phyloP scores from a whole-genome alignment of 2,797 vertebrate genomes.

The Myotis planiceps region DNA sequence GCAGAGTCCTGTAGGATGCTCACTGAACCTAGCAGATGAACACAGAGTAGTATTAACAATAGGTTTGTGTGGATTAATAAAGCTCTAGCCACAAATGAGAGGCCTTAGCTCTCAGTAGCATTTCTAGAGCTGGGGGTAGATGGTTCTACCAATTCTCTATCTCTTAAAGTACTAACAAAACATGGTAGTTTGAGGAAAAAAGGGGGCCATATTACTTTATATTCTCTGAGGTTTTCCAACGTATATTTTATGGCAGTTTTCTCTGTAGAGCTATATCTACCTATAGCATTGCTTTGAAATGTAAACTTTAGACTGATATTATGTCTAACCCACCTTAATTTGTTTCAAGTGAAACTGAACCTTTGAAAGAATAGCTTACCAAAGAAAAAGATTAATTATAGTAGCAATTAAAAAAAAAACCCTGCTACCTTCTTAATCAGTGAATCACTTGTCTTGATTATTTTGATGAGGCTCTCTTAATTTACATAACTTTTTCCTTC shows the following conservation, averaged over 20 bases:
- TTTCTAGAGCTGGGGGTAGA: neutral
- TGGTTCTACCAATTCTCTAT: neutral
- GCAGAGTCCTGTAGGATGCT: neutral
- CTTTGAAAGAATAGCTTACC: slow-evolving; percentile 47
- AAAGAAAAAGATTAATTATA: slow-evolving; percentile 77
- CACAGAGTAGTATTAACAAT: neutral
- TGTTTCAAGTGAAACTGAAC: slow-evolving; percentile 4
- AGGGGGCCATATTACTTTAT: neutral
- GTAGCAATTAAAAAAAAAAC: neutral
- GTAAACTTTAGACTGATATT: slow-evolving; percentile 73
- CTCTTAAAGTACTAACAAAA: neutral
- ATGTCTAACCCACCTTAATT: slow-evolving; percentile 48
- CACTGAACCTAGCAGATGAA: neutral
- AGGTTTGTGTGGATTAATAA: neutral
- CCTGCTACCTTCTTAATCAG: slow-evolving; percentile 35
- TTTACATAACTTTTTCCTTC: slow-evolving; percentile 59
- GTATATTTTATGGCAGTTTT: neutral
- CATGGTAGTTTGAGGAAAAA: no score
- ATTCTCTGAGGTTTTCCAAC: neutral
- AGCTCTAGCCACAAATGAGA: neutral
- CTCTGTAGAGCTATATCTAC: neutral
- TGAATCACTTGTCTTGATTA: slow-evolving; percentile 44
- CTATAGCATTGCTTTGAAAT: neutral
- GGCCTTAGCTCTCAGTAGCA: neutral
- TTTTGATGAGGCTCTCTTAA: slow-evolving; percentile 53